phyloP scores from a whole-genome alignment of 2,888 invertebrate species.

The Camptogramma bilineatum region DNA sequence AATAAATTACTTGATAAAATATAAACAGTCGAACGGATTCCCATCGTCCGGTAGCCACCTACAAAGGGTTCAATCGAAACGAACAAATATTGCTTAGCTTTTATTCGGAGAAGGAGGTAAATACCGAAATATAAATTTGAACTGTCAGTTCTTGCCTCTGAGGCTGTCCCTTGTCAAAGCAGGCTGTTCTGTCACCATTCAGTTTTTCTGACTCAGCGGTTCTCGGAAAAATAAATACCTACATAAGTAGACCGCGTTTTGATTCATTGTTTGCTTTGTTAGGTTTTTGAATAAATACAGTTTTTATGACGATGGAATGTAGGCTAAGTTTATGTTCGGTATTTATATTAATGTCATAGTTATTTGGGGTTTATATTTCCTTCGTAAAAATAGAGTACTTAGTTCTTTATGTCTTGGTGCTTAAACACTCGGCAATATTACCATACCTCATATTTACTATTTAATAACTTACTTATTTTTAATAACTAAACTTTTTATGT shows the following conservation, averaged over 20 bases:
- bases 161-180: slow-evolving; percentile 62
- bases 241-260: slow-evolving; percentile 10
- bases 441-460: too few relatives aligned
- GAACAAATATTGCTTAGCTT: slow-evolving; percentile 24
- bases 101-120: slow-evolving; percentile 42
- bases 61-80: slow-evolving; percentile 23
- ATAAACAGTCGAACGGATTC: background rate
- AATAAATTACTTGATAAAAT: slow-evolving; percentile 1
- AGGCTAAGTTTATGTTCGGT: background rate
- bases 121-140: slow-evolving; percentile 59
- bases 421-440: background rate
- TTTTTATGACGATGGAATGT: slow-evolving; percentile 5
- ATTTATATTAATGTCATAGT: background rate
- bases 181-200: slow-evolving; percentile 51
- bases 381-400: background rate
- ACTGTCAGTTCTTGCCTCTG: slow-evolving; percentile 61
- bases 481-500: background rate
- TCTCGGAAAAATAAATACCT: slow-evolving; percentile 37
- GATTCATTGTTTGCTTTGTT: slow-evolving; percentile 16
- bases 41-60: background rate
- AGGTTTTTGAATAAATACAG: slow-evolving; percentile 5
- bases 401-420: background rate
- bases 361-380: background rate
- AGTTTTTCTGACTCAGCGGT: slow-evolving; percentile 62
- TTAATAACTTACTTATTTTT: background rate